A percentile compares a stretch with the other conserved stretches of the same genome.
These are phyloP conservation scores for Theretra japonica DNA, from an alignment of 2,888 invertebrate genomes.

Conservation along the genomic window DNA sequence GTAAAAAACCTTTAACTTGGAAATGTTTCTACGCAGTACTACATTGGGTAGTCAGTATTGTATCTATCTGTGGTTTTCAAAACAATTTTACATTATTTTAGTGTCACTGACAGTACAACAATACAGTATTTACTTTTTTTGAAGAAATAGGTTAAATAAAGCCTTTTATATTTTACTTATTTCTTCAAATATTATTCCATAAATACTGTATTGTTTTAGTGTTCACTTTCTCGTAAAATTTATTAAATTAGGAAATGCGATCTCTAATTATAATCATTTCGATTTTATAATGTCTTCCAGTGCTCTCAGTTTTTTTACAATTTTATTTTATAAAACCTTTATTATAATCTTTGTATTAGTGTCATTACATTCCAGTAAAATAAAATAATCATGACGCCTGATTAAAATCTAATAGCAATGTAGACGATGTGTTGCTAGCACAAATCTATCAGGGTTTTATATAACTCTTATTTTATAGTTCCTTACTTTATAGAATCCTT, in stretches of 20 bases:
- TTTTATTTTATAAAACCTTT: neutral
- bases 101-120: too few species aligned
- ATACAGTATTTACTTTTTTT: too few species aligned
- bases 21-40: too few species aligned
- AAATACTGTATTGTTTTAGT: neutral
- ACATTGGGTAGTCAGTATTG: too few species aligned
- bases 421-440: neutral
- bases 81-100: too few species aligned
- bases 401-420: constrained; percentile 19
- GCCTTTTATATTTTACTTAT: too few species aligned
- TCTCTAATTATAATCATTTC: neutral
- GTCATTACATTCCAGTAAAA: neutral
- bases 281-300: neutral
- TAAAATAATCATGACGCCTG: constrained; percentile 15
- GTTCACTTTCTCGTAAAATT: neutral
- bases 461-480: constrained; percentile 28
- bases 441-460: constrained; percentile 12
- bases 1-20: too few species aligned
- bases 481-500: constrained; percentile 27
- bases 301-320: neutral
- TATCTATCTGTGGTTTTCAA: too few species aligned
- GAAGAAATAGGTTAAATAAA: too few species aligned
- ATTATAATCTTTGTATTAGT: neutral
- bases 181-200: too few species aligned
- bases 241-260: neutral